Conservation (phyloP, 2,888 invertebrate genomes). For the Mechanitis messenoides region DNA sequence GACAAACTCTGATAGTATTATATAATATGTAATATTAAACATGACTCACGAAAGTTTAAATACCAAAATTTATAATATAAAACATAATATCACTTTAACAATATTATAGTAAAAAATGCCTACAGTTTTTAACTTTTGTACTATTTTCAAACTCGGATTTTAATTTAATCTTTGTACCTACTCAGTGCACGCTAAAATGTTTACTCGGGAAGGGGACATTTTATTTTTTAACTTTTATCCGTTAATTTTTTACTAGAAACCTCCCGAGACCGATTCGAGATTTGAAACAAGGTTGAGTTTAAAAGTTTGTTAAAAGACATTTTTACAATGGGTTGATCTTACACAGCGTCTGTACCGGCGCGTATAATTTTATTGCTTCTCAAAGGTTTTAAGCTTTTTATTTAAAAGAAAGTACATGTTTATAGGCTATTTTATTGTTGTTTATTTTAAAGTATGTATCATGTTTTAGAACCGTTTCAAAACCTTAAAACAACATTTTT, state of each 20-base stretch:
- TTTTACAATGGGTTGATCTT: constrained; percentile 73
- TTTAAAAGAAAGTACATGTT: constrained; percentile 19
- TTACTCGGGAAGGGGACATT: constrained; percentile 64
- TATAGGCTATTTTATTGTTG: constrained; percentile 5
- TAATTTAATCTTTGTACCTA: constrained; percentile 35
- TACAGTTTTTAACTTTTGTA: not conserved
- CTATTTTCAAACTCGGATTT: constrained; percentile 2
- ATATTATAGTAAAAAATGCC: too few relatives aligned
- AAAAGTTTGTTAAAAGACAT: constrained; percentile 70
- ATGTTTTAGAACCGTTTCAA: not conserved
- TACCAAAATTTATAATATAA: too few relatives aligned
- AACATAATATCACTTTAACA: too few relatives aligned
- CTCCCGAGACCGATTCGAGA: constrained; percentile 67
- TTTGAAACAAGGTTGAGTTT: constrained; percentile 64
- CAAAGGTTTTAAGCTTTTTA: constrained; percentile 27
- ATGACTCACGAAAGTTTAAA: too few relatives aligned
- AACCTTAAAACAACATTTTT: too few relatives aligned
- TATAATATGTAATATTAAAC: too few relatives aligned
- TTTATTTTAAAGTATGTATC: not conserved
- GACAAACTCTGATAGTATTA: too few relatives aligned
- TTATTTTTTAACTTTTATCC: constrained; percentile 61
- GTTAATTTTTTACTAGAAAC: constrained; percentile 68
- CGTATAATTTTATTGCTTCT: constrained; percentile 65
- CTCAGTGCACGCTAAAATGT: constrained; percentile 62
- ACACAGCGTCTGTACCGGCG: constrained; percentile 48